Base-by-base conservation (phyloP, 2,888 invertebrate genomes). In the Corbicula japonica region DNA sequence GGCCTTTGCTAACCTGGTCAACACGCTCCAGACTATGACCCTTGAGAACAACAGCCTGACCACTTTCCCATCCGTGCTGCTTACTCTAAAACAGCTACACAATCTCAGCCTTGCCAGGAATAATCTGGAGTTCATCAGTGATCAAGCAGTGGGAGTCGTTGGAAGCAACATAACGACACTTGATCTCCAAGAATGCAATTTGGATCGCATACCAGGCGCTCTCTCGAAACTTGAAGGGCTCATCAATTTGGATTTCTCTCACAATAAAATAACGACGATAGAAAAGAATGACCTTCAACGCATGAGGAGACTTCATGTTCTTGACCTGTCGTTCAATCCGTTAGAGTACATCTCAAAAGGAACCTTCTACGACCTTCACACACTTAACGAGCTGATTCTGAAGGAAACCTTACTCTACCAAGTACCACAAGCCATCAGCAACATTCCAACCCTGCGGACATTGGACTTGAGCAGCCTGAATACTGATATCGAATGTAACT, bases 141-240 rank as follows among this genome's bases (percentile, higher is more conserved):
- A 87, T 44, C 73, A 82, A 28, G 79, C 86, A 8, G 65, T 87
- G 0, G 34, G 44, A 6, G 56, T 68, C 1, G 60, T 87, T 0
- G 71, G 58, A 4, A 76, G 74, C 15, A 75, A 80, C 18, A 70
- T 87, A 5, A 76, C 74, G 1, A 79, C 68, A 0, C 58, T 87
- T 12, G 76, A 81, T 18, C 73, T 87, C 1, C 74, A 80, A 6
- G 54, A 34, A 2, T 84, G 86, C 34, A 62, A 75, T 10, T 70
- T 87, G 1, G 84, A 85, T 35, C 77, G 86, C 12, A 84, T 87
- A n/a, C 86, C 86, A 0, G 84, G 82, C 0, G 84, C 84, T 12
- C 44, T 84, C n/a, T 82, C 84, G 0, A 71, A 65, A 50, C 46
- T 86, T 8, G 35, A n/a, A 18, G 46, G 41, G 10, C 32, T 86